phyloP scores from a whole-genome alignment of 1,140 invertebrate species.

The Ceratoteleas bidentatus region DNA sequence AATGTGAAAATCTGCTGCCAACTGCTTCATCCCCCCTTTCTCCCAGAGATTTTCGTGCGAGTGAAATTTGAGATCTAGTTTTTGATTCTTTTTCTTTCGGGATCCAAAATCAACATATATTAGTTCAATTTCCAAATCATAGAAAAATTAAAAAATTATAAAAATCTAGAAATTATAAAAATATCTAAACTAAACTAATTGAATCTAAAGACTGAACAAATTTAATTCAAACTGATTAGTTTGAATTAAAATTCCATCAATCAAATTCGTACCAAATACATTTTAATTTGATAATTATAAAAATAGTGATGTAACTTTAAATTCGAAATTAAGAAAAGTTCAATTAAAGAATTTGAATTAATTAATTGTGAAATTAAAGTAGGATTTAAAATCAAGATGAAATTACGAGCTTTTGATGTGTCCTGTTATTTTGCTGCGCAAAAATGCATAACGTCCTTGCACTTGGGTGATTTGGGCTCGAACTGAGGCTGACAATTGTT shows the following conservation, averaged over 20 bases:
- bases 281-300: too few species aligned
- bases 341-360: too few species aligned
- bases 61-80: constrained; percentile 3
- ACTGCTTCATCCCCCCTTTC: neutral
- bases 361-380: neutral
- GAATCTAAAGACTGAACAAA: too few species aligned
- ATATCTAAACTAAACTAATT: too few species aligned
- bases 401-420: constrained; percentile 70
- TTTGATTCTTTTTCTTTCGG: neutral
- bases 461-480: constrained; percentile 78
- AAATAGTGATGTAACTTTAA: too few species aligned
- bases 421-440: constrained; percentile 76
- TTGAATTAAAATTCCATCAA: too few species aligned
- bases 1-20: constrained; percentile 17
- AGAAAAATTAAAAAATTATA: neutral
- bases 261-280: too few species aligned
- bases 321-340: too few species aligned
- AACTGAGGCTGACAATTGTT: constrained; percentile 82
- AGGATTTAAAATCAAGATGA: constrained; percentile 40
- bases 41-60: constrained; percentile 6
- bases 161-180: neutral
- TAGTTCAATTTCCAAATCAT: neutral
- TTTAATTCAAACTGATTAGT: too few species aligned
- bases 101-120: neutral
- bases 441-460: constrained; percentile 77